A percentile compares a stretch with the other conserved stretches of the same genome.
Evolutionary conservation across 2,797 vertebrate species (phyloP).

Genomic region (Cygnus olor): DNA sequence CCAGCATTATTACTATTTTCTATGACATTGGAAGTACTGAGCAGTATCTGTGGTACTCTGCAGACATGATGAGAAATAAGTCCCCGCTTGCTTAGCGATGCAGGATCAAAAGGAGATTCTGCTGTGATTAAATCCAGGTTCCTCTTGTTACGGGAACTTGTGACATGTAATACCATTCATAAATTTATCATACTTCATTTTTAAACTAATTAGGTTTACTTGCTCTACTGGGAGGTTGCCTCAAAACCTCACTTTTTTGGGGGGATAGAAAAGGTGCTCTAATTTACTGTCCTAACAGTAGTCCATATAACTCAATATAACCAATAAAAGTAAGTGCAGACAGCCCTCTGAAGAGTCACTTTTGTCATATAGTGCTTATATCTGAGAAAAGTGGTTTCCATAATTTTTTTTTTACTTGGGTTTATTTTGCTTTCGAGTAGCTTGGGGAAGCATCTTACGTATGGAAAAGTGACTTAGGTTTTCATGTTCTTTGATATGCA

Average conservation of each 20-base stretch:
- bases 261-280: not conserved
- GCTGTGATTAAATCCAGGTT: not conserved
- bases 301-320: not conserved
- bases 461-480: not conserved
- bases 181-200: not conserved
- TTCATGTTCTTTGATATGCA: not conserved
- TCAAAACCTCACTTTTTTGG: not conserved
- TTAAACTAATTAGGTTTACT: constrained; percentile 42
- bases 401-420: not conserved
- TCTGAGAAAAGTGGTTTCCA: not conserved
- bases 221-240: not conserved
- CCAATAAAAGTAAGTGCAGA: not conserved
- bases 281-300: not conserved
- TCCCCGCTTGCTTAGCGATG: not conserved
- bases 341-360: not conserved
- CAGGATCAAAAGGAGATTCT: not conserved
- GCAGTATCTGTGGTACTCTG: not conserved
- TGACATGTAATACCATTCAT: not conserved
- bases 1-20: not conserved
- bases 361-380: not conserved
- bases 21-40: not conserved
- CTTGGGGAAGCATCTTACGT: not conserved
- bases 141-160: not conserved
- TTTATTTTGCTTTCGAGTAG: not conserved
- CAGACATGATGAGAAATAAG: not conserved